These are phyloP conservation scores for Drosophila suzukii DNA, from an alignment of 1,140 invertebrate species.

Conservation along the genomic window DNA sequence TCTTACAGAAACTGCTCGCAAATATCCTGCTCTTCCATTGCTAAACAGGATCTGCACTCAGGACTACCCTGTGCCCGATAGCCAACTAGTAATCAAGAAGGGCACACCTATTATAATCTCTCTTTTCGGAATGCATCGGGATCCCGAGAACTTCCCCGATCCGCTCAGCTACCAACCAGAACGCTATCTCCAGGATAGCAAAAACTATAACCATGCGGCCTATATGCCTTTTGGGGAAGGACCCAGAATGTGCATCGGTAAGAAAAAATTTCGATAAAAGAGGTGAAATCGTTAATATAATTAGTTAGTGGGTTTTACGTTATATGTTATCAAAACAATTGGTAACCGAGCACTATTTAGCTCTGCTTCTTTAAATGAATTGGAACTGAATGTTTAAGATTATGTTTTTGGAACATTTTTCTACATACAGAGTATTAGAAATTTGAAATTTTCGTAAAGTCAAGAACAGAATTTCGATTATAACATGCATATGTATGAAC, in stretches of 20 bases:
- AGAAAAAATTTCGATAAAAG: not conserved
- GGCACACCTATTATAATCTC: constrained; percentile 85
- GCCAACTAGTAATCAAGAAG: constrained; percentile 82
- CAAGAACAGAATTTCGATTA: no score
- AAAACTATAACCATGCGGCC: constrained; percentile 66
- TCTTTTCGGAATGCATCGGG: constrained; percentile 84
- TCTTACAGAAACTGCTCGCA: constrained; percentile 86
- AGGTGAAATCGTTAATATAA: no score
- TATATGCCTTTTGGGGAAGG: constrained; percentile 90
- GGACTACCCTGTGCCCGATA: constrained; percentile 84
- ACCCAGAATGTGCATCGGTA: constrained; percentile 88
- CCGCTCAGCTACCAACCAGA: constrained; percentile 89
- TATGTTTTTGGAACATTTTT: no score
- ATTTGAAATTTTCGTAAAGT: no score
- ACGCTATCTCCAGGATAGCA: constrained; percentile 86
- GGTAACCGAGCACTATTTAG: no score
- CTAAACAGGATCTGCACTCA: constrained; percentile 84
- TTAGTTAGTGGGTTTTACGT: no score
- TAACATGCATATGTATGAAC: no score
- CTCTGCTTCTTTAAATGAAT: no score
- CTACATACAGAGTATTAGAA: no score
- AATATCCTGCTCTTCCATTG: constrained; percentile 86
- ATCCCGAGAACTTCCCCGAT: constrained; percentile 87
- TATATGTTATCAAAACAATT: no score
- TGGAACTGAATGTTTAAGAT: no score